Conservation (phyloP, 2,888 invertebrate species). For the Galerucella calmariensis region DNA sequence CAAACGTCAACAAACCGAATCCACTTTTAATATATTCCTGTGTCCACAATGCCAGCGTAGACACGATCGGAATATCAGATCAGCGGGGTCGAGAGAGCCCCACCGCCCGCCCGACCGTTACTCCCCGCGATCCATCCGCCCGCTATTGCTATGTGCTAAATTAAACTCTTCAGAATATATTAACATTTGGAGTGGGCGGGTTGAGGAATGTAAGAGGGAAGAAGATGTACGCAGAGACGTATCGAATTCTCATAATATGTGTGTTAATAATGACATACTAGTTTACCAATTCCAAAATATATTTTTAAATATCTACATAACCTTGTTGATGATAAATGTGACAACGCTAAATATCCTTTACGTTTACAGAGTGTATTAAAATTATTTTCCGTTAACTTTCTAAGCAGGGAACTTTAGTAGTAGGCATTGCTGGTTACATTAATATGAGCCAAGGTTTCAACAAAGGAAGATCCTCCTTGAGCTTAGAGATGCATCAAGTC, state of each 20-base stretch:
- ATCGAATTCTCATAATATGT: background rate
- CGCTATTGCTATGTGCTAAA: constrained; percentile 65
- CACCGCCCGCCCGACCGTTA: constrained; percentile 44
- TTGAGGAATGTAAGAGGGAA: constrained; percentile 51
- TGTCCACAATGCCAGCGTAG: constrained; percentile 64
- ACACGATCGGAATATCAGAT: constrained; percentile 65
- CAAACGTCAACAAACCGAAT: constrained; percentile 65
- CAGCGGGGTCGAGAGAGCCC: constrained; percentile 49
- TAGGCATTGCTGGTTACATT: too few relatives aligned
- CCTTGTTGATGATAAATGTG: too few relatives aligned
- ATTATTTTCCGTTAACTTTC: too few relatives aligned
- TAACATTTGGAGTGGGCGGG: constrained; percentile 63
- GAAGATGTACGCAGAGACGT: constrained; percentile 35
- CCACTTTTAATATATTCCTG: constrained; percentile 66
- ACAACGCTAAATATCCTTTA: too few relatives aligned
- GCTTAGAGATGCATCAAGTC: too few relatives aligned
- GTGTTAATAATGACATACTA: background rate
- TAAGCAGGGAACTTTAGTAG: too few relatives aligned
- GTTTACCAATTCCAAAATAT: background rate
- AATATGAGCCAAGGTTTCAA: too few relatives aligned
- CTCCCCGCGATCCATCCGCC: constrained; percentile 49
- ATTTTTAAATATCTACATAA: too few relatives aligned
- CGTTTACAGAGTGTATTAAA: too few relatives aligned
- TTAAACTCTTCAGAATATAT: constrained; percentile 66
- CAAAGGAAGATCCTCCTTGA: too few relatives aligned